These are phyloP conservation scores for Bubo blakistoni DNA, from an alignment of 2,113 vertebrate genomes.

Conservation along the genomic window DNA sequence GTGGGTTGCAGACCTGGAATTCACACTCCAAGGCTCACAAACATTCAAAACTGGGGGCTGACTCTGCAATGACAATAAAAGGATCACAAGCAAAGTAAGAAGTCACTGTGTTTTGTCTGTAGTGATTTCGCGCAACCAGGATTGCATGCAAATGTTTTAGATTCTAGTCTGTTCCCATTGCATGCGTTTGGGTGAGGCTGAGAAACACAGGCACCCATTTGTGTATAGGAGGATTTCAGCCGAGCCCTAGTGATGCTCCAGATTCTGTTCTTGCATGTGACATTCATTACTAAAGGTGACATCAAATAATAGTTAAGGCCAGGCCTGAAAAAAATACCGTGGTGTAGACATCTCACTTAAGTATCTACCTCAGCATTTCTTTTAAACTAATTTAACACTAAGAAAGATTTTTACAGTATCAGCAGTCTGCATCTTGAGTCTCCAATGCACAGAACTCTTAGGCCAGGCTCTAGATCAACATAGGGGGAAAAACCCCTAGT, in stretches of 20 bases:
- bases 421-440: background rate
- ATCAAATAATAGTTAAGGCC: background rate
- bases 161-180: background rate
- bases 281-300: background rate
- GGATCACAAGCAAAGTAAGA: constrained; percentile 37
- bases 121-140: background rate
- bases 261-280: background rate
- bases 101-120: background rate
- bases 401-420: background rate
- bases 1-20: background rate
- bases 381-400: background rate
- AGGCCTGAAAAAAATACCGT: background rate
- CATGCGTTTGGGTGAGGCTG: background rate
- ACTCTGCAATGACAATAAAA: background rate
- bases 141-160: background rate
- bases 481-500: background rate
- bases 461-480: background rate
- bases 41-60: background rate
- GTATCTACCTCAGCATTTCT: background rate
- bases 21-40: background rate
- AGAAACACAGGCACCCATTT: background rate
- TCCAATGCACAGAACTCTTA: background rate
- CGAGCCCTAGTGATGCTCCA: background rate
- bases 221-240: background rate
- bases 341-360: background rate